phyloP scores from a whole-genome alignment of 2,797 vertebrate species.

The Glyptemys insculpta region DNA sequence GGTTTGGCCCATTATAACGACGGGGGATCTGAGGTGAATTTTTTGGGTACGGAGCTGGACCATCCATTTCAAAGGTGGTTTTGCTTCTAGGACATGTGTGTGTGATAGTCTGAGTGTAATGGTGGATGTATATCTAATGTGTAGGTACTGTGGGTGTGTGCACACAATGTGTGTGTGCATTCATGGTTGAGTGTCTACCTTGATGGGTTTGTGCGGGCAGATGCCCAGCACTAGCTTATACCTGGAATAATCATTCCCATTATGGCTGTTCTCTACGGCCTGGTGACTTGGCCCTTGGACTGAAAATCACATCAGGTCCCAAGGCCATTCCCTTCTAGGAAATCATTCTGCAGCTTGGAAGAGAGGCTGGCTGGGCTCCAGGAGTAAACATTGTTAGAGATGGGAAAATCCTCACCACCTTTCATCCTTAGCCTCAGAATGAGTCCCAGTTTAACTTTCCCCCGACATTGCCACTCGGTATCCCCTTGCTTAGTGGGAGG shows the following conservation, averaged over 20 bases:
- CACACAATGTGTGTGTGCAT: background rate
- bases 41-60: too few species aligned
- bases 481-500: too few species aligned
- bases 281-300: background rate
- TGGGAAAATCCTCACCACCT: background rate
- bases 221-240: background rate
- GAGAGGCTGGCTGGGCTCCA: background rate
- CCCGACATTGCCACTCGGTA: too few species aligned
- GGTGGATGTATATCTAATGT: background rate
- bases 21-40: too few species aligned
- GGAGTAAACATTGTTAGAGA: background rate
- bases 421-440: background rate
- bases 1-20: too few species aligned
- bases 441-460: background rate
- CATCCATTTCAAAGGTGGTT: too few species aligned
- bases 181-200: background rate
- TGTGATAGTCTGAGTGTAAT: background rate
- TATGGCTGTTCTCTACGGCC: background rate
- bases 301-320: background rate
- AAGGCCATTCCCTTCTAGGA: background rate
- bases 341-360: background rate
- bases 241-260: background rate
- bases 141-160: background rate
- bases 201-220: background rate
- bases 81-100: background rate